Evolutionary conservation across 2,797 vertebrate genomes (phyloP), one percentile per base, ranked within the genome.

Genomic region (Poeciliopsis presidionis): DNA sequence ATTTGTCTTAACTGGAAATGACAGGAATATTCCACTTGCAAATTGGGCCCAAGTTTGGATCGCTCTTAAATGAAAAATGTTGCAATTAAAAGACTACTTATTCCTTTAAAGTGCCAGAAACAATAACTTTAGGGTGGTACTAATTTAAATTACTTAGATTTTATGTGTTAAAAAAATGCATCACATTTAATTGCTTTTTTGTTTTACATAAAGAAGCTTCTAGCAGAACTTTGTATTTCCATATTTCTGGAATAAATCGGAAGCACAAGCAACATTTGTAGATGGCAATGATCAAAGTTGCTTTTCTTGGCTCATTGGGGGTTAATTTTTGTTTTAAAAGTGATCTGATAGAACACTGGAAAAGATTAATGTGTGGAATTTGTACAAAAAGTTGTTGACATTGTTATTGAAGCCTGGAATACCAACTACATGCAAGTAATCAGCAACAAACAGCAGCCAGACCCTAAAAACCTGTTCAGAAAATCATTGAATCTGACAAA

Each of bases 401-500:
- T 25, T n/a, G 53, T 55, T 55, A 55, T 55, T n/a, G 6, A 55
- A n/a, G 53, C 25, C 4, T n/a, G 4, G 1, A 55, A 55, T 5
- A 55, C 53, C 53, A 55, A n/a, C 25, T 12, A 3, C 3, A n/a
- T n/a, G 25, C 25, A 55, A 55, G 12, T n/a, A n/a, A 55, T 55
- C 25, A 55, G 53, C 4, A 55, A n/a, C 53, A 55, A n/a, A 53
- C 49, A 20, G 49, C 20, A 25, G 51, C 51, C 22, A n/a, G 25
- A 25, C 30, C 4, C 33, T 4, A 36, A 41, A 25, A 43, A 43
- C 12, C 4, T 67, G 63, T 12, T 13, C 63, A 41, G 11, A 25
- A 11, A 25, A 12, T 25, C 3, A 67, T 70, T 4, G 14, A 77
- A 86, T 84, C 43, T 72, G 81, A 76, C 16, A 80, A 86, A 76